Conservation (phyloP, 2,113 vertebrate species). For the Protomyctophum bolini region DNA sequence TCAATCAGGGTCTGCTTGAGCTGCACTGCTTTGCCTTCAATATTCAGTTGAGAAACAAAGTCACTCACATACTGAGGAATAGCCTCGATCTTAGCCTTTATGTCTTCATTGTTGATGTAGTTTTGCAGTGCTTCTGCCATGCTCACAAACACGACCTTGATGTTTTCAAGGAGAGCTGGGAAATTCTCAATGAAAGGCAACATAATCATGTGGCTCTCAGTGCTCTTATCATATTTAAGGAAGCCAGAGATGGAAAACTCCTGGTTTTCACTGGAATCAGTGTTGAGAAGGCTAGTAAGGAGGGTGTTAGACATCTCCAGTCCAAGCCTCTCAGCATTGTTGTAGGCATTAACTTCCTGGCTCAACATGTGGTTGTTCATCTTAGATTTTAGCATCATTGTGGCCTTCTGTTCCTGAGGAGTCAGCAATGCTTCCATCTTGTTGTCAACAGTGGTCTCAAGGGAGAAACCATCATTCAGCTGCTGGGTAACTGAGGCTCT, state of each 20-base stretch:
- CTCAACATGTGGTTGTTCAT: conserved; percentile 80
- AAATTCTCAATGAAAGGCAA: conserved; percentile 80
- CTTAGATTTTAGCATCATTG: conserved; percentile 79
- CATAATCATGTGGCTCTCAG: conserved; percentile 76
- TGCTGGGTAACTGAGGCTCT: conserved; percentile 79
- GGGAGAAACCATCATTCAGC: conserved; percentile 51
- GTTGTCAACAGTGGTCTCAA: conserved; percentile 75
- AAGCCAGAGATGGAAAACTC: conserved; percentile 79
- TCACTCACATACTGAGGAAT: conserved; percentile 74
- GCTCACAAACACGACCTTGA: conserved; percentile 64
- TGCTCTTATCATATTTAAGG: conserved; percentile 86
- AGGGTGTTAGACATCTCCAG: conserved; percentile 74
- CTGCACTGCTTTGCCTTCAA: conserved; percentile 74
- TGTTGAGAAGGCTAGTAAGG: conserved; percentile 67
- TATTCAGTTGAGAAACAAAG: conserved; percentile 70
- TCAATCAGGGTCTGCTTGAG: conserved; percentile 78
- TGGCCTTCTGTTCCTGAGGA: conserved; percentile 79
- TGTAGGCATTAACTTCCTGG: conserved; percentile 79
- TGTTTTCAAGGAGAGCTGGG: conserved; percentile 76
- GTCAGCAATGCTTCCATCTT: conserved; percentile 77
- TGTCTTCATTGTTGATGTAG: conserved; percentile 72
- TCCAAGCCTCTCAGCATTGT: conserved; percentile 75
- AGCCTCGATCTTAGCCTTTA: conserved; percentile 67
- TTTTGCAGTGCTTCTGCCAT: conserved; percentile 69
- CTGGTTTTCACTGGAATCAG: conserved; percentile 64